Evolutionary conservation across 2,888 invertebrate genomes (phyloP), one percentile per base, ranked within the genome.

Genomic region (Ophion costatus): DNA sequence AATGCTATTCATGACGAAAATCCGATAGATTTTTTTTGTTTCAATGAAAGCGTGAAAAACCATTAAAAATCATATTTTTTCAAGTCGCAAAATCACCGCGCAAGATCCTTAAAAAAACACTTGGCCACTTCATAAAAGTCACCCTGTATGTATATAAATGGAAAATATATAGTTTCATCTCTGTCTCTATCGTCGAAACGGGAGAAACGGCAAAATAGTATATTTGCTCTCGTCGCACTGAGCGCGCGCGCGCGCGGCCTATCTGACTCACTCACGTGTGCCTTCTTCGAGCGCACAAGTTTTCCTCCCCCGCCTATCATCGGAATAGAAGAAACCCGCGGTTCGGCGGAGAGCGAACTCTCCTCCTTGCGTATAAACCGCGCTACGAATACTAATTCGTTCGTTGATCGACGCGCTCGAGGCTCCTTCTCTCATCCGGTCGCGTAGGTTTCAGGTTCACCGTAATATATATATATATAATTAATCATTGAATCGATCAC

Each of bases 401-500:
- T 79, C 75, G 73, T 85, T 83, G 83, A 79, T 85, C 78, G 59
- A 57, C 59, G 66, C 76, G 71, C 86, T 80, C 80, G 84, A 56
- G 83, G 79, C 83, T 66, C 51, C 29, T 74, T 70, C 69, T 69
- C 69, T 86, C 88, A 85, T 87, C 87, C 88, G 88, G 88, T 88
- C 85, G 85, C 87, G 85, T 84, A 80, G 82, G 85, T 81, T 80
- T 81, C 80, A 86, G 82, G 82, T 79, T 85, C 84, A 87, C 81
- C 80, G 84, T 83, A 86, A 87, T 86, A n/a, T n/a, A n/a, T n/a
- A n/a, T n/a, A n/a, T n/a, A n/a, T n/a, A n/a, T n/a, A 86, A 88
- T 88, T 83, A 86, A 85, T 77, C 87, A 83, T 85, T 82, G 82
- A 84, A 86, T 87, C 86, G 83, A 86, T 87, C 76, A 79, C 74